These are phyloP conservation scores for Sebastes trivittatus DNA, from an alignment of 2,797 vertebrate genomes.

Conservation along the genomic window DNA sequence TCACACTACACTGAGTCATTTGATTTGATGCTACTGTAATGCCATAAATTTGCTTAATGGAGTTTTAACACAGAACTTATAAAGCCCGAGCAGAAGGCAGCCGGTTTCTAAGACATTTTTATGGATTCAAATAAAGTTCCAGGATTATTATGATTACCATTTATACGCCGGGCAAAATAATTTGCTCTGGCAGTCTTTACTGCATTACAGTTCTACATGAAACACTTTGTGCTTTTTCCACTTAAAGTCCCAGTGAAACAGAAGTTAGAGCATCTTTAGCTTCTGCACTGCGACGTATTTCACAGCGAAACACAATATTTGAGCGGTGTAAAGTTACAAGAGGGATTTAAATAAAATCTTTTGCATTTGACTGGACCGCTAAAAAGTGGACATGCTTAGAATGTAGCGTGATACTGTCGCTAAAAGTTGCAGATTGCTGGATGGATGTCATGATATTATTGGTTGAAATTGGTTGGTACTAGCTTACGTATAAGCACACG, in stretches of 20 bases:
- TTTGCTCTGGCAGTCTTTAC: neutral
- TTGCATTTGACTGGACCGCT: neutral
- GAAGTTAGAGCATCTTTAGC: neutral
- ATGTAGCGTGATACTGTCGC: neutral
- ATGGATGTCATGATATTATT: neutral
- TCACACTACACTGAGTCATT: neutral
- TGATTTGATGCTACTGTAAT: neutral
- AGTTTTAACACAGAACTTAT: constrained; percentile 23
- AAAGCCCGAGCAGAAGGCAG: neutral
- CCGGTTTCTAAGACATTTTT: constrained; percentile 11
- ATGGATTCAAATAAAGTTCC: constrained; percentile 34
- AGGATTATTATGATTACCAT: constrained; percentile 3
- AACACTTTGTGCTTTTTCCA: neutral
- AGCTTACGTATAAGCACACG: rapidly evolving
- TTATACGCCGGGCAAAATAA: neutral
- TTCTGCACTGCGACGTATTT: neutral
- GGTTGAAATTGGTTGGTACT: neutral
- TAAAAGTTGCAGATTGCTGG: neutral
- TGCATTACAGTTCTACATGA: neutral
- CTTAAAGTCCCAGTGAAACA: neutral
- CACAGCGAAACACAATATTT: rapidly evolving
- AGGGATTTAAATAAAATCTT: neutral
- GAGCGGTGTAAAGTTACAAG: neutral
- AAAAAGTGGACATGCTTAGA: rapidly evolving
- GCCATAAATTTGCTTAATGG: constrained; percentile 9